Conservation (phyloP, 2,113 vertebrate species). For the Crotalus viridis region DNA sequence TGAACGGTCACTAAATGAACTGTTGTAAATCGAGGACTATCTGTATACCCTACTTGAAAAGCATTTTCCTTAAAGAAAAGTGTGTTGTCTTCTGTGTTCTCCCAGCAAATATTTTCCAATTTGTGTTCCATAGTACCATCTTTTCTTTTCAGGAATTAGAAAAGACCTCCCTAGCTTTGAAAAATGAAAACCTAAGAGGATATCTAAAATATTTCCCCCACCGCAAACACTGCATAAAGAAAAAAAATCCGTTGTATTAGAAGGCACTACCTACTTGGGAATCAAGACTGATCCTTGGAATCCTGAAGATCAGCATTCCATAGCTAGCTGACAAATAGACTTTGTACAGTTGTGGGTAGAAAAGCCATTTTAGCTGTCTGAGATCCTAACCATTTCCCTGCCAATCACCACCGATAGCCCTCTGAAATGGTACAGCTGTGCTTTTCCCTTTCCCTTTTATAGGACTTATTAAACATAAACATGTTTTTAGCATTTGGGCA, state of each 20-base stretch:
- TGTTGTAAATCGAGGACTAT: background rate
- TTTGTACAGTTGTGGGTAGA: background rate
- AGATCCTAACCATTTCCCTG: slow-evolving; percentile 7
- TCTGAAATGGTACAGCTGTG: background rate
- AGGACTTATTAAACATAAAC: background rate
- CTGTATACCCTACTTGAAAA: background rate
- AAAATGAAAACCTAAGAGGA: background rate
- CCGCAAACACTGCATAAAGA: background rate
- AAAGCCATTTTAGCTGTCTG: background rate
- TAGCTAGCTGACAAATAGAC: slow-evolving; percentile 8
- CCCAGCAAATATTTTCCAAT: background rate
- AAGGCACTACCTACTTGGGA: background rate
- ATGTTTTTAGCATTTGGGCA: background rate
- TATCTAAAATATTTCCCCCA: background rate
- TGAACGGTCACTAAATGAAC: background rate
- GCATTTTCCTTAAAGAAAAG: background rate
- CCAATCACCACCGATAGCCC: background rate
- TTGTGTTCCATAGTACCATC: background rate
- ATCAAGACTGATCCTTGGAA: background rate
- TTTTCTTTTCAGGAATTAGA: background rate
- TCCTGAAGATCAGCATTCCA: slow-evolving; percentile 22
- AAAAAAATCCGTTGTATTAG: background rate
- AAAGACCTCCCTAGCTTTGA: background rate
- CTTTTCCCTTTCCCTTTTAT: background rate
- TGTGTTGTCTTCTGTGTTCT: background rate